These are phyloP conservation scores for Thereuonema tuberculata DNA, from an alignment of 1,140 invertebrate genomes.

Conservation along the genomic window DNA sequence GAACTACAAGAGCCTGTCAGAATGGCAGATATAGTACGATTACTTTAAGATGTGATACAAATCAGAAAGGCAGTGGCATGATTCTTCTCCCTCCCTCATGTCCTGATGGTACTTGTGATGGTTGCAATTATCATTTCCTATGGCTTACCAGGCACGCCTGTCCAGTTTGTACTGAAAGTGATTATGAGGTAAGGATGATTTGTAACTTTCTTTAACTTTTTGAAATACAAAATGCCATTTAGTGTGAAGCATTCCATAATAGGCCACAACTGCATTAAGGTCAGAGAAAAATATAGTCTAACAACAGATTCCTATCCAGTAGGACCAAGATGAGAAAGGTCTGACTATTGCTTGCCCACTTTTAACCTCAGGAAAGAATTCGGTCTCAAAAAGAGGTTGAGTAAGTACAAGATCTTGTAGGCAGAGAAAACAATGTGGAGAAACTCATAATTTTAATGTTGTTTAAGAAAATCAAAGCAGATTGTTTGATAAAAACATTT, in stretches of 20 bases:
- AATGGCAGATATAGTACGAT: conserved; percentile 40
- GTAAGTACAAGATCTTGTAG: no score
- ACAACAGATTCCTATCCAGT: no score
- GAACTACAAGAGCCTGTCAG: conserved; percentile 38
- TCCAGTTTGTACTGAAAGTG: conserved; percentile 38
- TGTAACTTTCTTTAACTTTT: background rate
- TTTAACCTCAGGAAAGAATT: no score
- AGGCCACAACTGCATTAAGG: background rate
- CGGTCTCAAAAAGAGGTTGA: no score
- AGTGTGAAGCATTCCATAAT: no score
- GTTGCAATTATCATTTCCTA: conserved; percentile 45
- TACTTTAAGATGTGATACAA: conserved; percentile 35
- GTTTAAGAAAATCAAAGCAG: no score
- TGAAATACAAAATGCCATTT: background rate
- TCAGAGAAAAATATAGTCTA: no score
- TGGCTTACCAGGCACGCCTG: conserved; percentile 39
- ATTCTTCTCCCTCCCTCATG: conserved; percentile 39
- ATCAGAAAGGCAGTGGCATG: conserved; percentile 28
- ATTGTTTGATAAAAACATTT: no score
- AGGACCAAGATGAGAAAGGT: no score
- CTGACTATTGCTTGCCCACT: no score
- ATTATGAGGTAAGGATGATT: conserved; percentile 28
- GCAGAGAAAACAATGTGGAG: no score
- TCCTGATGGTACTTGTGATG: conserved; percentile 47
- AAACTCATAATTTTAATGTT: no score